phyloP scores from a whole-genome alignment of 2,888 invertebrate species.

The Nymphalis polychloros region DNA sequence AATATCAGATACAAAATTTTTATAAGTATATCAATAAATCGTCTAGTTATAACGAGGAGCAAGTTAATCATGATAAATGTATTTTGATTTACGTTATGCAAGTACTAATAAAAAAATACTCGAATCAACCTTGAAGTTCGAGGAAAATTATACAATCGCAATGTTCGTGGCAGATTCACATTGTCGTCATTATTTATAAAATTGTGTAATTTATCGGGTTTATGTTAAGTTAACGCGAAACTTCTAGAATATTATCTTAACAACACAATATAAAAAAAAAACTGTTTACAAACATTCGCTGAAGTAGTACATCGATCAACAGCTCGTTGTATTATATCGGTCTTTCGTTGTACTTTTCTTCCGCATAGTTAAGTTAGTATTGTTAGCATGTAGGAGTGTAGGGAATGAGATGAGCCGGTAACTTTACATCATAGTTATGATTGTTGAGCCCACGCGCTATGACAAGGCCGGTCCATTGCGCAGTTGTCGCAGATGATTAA shows the following conservation, averaged over 20 bases:
- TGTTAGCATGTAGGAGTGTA: conserved; percentile 44
- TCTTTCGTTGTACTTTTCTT: conserved; percentile 38
- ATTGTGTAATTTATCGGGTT: conserved; percentile 20
- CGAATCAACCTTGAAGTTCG: conserved; percentile 30
- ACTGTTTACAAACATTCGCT: not conserved
- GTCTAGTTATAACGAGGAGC: not conserved
- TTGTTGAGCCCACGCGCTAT: conserved; percentile 68
- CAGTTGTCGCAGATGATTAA: conserved; percentile 78
- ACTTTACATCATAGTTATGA: conserved; percentile 60
- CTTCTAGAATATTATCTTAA: conserved; percentile 9
- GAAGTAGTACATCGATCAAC: not conserved
- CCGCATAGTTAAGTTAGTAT: conserved; percentile 37
- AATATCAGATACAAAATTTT: not conserved
- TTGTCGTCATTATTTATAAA: conserved; percentile 24
- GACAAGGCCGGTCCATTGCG: conserved; percentile 73
- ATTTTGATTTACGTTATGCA: conserved; percentile 5
- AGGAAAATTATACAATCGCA: conserved; percentile 30
- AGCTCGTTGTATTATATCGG: not conserved
- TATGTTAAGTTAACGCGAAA: conserved; percentile 12
- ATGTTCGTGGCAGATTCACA: conserved; percentile 22
- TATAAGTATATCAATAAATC: not conserved
- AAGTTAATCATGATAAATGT: conserved; percentile 13
- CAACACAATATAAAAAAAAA: not conserved
- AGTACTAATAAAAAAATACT: conserved; percentile 18
- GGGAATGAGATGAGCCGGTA: conserved; percentile 58